Evolutionary conservation across 2,797 vertebrate genomes (phyloP).

Genomic region (Coregonus ussuriensis): DNA sequence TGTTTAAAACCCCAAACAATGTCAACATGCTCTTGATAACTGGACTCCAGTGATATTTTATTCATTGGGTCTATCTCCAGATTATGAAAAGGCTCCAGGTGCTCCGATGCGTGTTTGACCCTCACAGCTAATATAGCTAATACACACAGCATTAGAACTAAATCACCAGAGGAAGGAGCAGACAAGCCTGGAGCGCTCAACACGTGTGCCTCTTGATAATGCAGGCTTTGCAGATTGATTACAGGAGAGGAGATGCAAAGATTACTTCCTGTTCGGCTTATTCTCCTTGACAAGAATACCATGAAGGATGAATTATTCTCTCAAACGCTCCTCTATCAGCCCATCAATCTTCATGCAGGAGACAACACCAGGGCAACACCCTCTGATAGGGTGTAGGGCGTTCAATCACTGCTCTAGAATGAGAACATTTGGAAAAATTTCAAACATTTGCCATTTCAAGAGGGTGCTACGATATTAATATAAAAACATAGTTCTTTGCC

Average conservation of each 20-base stretch:
- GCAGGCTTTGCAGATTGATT: slow-evolving; percentile 28
- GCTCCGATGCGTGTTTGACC: slow-evolving; percentile 2
- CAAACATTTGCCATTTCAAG: too few relatives aligned
- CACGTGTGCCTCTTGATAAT: slow-evolving; percentile 22
- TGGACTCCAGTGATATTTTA: slow-evolving; percentile 24
- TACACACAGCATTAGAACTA: slow-evolving; percentile 27
- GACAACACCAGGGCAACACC: slow-evolving; percentile 21
- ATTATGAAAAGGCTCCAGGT: not conserved
- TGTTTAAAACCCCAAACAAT: not conserved
- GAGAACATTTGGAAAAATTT: too few relatives aligned
- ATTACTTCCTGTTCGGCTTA: slow-evolving; percentile 14
- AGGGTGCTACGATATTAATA: too few relatives aligned
- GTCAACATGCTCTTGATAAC: slow-evolving; percentile 16
- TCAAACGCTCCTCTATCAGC: slow-evolving; percentile 9
- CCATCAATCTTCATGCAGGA: slow-evolving; percentile 27
- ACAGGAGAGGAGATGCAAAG: slow-evolving; percentile 25
- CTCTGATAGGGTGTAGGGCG: slow-evolving; percentile 4
- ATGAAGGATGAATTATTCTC: slow-evolving; percentile 12
- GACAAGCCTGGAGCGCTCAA: slow-evolving; percentile 6
- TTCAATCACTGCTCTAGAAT: too few relatives aligned
- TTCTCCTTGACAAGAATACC: slow-evolving; percentile 3
- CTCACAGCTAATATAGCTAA: slow-evolving; percentile 13
- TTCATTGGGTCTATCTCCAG: slow-evolving; percentile 28
- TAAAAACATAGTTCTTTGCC: too few relatives aligned
- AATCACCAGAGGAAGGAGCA: slow-evolving; percentile 27